Evolutionary conservation across 2,797 vertebrate genomes (phyloP).

Genomic region (Psittacula derbiana): DNA sequence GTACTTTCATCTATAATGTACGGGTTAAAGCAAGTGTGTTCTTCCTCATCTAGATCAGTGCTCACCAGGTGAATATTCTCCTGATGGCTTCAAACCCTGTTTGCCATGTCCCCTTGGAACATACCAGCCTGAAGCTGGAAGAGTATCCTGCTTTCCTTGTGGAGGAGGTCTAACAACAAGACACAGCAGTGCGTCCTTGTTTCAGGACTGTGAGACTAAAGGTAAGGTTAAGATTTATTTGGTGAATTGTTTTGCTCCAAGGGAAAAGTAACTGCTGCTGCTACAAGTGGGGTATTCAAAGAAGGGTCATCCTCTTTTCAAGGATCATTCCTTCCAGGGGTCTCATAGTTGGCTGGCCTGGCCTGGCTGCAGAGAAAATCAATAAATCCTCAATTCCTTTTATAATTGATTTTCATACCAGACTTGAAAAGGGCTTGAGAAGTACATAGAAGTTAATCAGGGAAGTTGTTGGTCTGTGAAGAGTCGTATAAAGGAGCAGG

Average conservation of each 20-base stretch:
- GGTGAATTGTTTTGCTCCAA: accelerated
- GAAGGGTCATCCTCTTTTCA: neutral
- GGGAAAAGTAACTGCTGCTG: neutral
- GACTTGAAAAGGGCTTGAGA: neutral
- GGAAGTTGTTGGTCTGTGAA: neutral
- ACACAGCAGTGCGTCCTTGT: constrained; percentile 80
- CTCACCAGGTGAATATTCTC: constrained; percentile 87
- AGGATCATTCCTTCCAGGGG: neutral
- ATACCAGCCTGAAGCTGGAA: constrained; percentile 90
- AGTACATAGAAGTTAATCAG: neutral
- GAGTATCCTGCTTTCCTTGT: constrained; percentile 89
- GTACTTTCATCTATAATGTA: accelerated
- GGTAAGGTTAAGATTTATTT: constrained; percentile 73
- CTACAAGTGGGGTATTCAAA: neutral
- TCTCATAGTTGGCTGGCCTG: neutral
- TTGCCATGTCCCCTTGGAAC: constrained; percentile 85
- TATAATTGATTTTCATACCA: neutral
- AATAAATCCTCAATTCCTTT: neutral
- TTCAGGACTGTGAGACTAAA: constrained; percentile 96
- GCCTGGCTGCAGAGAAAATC: neutral
- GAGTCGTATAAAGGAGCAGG: neutral
- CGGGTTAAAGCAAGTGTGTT: neutral
- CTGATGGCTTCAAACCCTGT: constrained; percentile 91
- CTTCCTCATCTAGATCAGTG: constrained; percentile 85
- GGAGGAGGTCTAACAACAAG: constrained; percentile 88